Conservation (phyloP, 2,113 vertebrate genomes). For the Tachuris rubrigastra region DNA sequence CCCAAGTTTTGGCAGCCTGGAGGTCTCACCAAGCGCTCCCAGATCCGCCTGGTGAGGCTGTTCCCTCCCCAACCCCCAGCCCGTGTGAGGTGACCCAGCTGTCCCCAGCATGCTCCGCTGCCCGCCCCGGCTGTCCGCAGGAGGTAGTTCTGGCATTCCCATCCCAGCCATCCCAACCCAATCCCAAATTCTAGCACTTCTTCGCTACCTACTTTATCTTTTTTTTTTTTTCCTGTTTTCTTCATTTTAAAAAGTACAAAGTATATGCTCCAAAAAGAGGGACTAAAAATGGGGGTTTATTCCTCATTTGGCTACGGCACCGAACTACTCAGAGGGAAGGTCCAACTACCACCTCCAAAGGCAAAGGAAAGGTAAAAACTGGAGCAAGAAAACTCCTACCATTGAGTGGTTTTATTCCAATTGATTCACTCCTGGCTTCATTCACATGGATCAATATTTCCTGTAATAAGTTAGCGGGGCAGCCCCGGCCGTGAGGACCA, state of each 20-base stretch:
- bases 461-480: constrained; percentile 1
- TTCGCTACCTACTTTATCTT: constrained; percentile 3
- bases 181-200: constrained; percentile 41
- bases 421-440: neutral
- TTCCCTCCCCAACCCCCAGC: neutral
- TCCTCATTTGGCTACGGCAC: constrained; percentile 13
- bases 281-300: constrained; percentile 43
- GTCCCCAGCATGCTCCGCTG: neutral
- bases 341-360: constrained; percentile 21
- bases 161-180: constrained; percentile 40
- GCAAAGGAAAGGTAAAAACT: constrained; percentile 19
- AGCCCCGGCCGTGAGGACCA: neutral
- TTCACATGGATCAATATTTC: neutral
- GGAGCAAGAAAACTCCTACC: constrained; percentile 4
- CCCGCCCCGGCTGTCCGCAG: constrained; percentile 7
- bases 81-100: neutral
- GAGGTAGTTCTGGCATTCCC: constrained; percentile 69
- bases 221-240: neutral
- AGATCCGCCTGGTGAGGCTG: neutral
- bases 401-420: neutral
- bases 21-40: neutral
- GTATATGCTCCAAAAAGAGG: constrained; percentile 53
- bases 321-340: neutral
- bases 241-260: constrained; percentile 44
- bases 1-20: neutral